Base-by-base conservation (phyloP, 2,888 invertebrate genomes). In the Bellardia pandia region DNA sequence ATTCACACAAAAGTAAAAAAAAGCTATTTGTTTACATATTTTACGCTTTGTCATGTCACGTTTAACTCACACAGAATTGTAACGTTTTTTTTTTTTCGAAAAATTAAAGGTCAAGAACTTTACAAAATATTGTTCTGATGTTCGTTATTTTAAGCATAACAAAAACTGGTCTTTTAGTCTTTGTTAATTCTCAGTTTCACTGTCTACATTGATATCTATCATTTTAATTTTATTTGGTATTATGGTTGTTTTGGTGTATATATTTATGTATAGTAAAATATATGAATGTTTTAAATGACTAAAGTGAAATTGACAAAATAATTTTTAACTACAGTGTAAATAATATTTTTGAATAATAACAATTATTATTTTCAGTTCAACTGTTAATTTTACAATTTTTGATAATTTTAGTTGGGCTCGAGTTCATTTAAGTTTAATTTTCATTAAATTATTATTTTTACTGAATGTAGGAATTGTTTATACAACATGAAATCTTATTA, bases 91-190 rank as follows among this genome's bases (percentile, higher is more conserved):
- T 5, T 72, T 13, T 14, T 56, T 56, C 56, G 7, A 56, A 72
- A 42, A 45, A 30, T 14, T 14, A 71, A 56, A 72, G 72, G 13
- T 74, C 72, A 74, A 74, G 58, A 33, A 13, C 30, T n/a, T 58
- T 58, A 42, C 0, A 23, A 45, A 14, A 9, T 60, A 58, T 74
- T 74, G 30, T 45, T 58, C 42, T 58, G 42, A 4, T 42, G 42
- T 58, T 5, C 11, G 6, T 14, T 1, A 2, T 37, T 13, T 16
- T 23, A 42, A 64, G 2, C 37, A 37, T 6, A 56, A 33, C 8
- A 30, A 45, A 45, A 14, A 74, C 8, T 9, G 30, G 42, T 2
- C 4, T 58, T 42, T 5, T 45, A 40, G 37, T 51, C 3, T 48
- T 14, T 69, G 14, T 7, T 42, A 8, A 40, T 51, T 51, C 4